phyloP scores from a whole-genome alignment of 1,140 invertebrate genomes.

The Heliconius congener region DNA sequence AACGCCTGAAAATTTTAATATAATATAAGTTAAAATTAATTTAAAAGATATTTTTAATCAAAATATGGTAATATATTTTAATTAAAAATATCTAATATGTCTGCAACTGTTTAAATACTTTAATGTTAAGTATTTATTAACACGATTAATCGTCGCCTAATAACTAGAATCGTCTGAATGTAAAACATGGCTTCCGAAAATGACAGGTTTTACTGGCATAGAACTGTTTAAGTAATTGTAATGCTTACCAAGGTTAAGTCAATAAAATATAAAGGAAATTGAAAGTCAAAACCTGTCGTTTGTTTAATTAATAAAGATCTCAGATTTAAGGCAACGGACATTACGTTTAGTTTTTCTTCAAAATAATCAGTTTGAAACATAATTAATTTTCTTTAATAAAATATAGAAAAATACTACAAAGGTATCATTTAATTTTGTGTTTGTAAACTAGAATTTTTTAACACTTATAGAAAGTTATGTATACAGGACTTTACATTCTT shows the following conservation, averaged over 20 bases:
- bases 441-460: too few species aligned
- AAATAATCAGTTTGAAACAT: too few species aligned
- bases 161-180: neutral
- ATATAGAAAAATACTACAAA: neutral
- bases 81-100: too few species aligned
- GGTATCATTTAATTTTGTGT: too few species aligned
- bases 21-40: neutral
- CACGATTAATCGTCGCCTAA: too few species aligned
- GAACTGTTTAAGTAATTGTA: neutral
- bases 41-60: too few species aligned
- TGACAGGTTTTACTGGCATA: slow-evolving; percentile 10
- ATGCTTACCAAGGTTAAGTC: neutral
- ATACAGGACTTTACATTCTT: neutral
- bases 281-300: neutral
- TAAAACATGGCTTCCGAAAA: neutral
- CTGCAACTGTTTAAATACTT: neutral
- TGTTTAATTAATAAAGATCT: too few species aligned
- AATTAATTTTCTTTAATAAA: neutral
- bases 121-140: too few species aligned
- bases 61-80: too few species aligned
- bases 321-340: too few species aligned
- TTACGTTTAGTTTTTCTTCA: too few species aligned
- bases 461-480: neutral
- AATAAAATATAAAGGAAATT: neutral
- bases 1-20: slow-evolving; percentile 62